Evolutionary conservation across 2,888 invertebrate species (phyloP).

Genomic region (Dyspetes luteomarginatus): DNA sequence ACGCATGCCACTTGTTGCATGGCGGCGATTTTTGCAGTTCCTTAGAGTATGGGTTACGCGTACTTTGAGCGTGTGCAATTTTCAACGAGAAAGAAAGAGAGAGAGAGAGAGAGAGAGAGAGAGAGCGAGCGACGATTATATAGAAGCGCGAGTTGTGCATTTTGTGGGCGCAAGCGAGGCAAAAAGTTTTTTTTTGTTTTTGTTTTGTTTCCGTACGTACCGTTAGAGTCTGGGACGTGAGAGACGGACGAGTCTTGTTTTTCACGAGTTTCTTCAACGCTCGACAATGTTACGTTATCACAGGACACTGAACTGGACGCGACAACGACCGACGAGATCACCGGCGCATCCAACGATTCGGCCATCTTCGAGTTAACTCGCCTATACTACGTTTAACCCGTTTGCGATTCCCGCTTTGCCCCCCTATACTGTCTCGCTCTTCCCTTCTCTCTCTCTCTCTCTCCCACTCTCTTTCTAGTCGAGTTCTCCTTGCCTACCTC

Average conservation of each 20-base stretch:
- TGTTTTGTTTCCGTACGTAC: constrained; percentile 70
- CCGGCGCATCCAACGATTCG: constrained; percentile 76
- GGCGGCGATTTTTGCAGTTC: constrained; percentile 70
- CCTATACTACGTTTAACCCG: constrained; percentile 70
- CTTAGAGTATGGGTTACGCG: constrained; percentile 67
- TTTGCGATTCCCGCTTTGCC: constrained; percentile 54
- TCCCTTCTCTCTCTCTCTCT: not conserved
- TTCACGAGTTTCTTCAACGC: constrained; percentile 21
- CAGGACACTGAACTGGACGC: constrained; percentile 70
- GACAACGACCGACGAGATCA: constrained; percentile 74
- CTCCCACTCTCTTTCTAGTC: constrained; percentile 53
- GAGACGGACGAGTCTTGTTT: constrained; percentile 40
- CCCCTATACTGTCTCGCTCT: constrained; percentile 13
- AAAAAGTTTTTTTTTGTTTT: not conserved
- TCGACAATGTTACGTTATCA: constrained; percentile 41
- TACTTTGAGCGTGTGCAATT: constrained; percentile 30
- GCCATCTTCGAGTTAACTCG: constrained; percentile 80
- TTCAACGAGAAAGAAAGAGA: too few relatives aligned
- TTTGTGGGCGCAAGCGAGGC: not conserved
- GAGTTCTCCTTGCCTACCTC: not conserved
- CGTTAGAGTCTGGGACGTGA: constrained; percentile 67
- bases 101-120: too few relatives aligned
- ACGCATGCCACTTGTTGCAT: constrained; percentile 77
- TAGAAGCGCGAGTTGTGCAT: not conserved
- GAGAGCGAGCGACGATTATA: not conserved